Evolutionary conservation across 2,888 invertebrate species (phyloP).

Genomic region (Eudemis profundana): DNA sequence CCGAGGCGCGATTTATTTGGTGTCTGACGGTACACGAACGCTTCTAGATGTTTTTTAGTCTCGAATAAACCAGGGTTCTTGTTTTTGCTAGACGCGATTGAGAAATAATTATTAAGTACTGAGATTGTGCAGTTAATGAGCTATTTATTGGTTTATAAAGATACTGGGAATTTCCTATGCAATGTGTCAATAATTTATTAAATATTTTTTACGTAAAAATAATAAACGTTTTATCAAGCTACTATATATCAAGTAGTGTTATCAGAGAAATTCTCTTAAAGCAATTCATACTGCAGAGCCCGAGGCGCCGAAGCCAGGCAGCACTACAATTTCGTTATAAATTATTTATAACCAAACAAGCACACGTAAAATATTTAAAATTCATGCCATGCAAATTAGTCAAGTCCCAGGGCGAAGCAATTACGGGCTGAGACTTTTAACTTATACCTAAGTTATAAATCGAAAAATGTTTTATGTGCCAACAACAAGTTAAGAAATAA

Average conservation of each 20-base stretch:
- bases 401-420: slow-evolving; percentile 65
- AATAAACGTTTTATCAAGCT: not conserved
- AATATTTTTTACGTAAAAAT: not conserved
- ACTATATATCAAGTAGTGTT: slow-evolving; percentile 8
- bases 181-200: not conserved
- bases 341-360: slow-evolving; percentile 55
- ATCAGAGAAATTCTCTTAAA: slow-evolving; percentile 25
- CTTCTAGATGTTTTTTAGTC: slow-evolving; percentile 38
- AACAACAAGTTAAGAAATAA: slow-evolving; percentile 82
- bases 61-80: not conserved
- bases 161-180: not conserved
- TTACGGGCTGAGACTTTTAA: slow-evolving; percentile 62
- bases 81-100: not conserved
- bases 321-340: slow-evolving; percentile 54
- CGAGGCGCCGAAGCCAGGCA: slow-evolving; percentile 59
- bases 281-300: slow-evolving; percentile 29
- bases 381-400: slow-evolving; percentile 74
- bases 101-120: slow-evolving; percentile 9
- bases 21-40: slow-evolving; percentile 51
- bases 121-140: not conserved
- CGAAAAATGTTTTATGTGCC: slow-evolving; percentile 76
- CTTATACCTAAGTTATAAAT: slow-evolving; percentile 61
- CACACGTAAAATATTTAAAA: slow-evolving; percentile 61
- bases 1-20: slow-evolving; percentile 67
- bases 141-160: not conserved